Percentiles rank a stretch among this genome's conserved stretches.
Conservation (phyloP, 2,888 invertebrate genomes). For the Stenodema calcarata region DNA sequence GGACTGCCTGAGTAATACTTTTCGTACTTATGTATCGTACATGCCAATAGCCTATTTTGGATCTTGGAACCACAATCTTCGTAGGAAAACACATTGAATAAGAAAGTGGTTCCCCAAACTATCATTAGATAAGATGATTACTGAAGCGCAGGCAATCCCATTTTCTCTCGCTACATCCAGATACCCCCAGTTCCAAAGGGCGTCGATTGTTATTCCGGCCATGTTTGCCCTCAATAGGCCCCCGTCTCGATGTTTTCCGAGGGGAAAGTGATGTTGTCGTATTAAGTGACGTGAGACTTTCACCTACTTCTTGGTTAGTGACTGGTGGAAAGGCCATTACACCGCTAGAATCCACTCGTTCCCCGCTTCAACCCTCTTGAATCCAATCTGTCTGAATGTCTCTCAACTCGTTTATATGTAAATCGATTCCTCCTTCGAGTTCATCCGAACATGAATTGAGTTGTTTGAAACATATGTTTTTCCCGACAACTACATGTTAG, state of each 20-base stretch:
- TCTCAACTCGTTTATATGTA: not conserved
- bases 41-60: not conserved
- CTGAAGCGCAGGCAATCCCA: slow-evolving; percentile 1
- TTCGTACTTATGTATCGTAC: not conserved
- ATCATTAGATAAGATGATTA: slow-evolving; percentile 11
- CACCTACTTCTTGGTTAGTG: slow-evolving; percentile 14
- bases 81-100: not conserved
- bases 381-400: not conserved
- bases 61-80: not conserved
- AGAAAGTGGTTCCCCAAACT: not conserved
- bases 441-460: not conserved
- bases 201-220: not conserved
- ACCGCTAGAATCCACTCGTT: not conserved
- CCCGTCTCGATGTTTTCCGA: not conserved
- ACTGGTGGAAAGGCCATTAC: slow-evolving; percentile 27
- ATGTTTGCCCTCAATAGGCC: slow-evolving; percentile 13
- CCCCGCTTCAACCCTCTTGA: not conserved
- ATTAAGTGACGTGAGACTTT: not conserved
- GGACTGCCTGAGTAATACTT: too few relatives aligned
- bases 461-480: not conserved
- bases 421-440: not conserved
- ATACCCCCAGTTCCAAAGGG: not conserved
- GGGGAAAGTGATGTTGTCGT: not conserved
- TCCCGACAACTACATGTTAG: not conserved
- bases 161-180: not conserved